Percentiles rank a stretch among this genome's conserved stretches.
Evolutionary conservation across 1,140 invertebrate species (phyloP).

Genomic region (Chrysomallon squamiferum): DNA sequence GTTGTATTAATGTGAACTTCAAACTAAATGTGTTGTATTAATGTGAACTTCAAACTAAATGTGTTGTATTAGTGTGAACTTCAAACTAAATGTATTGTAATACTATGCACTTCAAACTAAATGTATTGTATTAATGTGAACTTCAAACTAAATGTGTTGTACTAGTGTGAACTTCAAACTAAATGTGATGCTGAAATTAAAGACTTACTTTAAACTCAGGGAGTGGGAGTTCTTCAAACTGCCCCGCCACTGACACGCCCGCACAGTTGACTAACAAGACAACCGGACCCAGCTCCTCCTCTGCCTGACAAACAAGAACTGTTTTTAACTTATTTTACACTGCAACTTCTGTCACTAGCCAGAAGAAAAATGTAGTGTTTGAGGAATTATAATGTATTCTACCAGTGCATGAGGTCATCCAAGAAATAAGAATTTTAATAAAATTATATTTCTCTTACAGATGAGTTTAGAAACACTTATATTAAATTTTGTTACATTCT

Average conservation of each 20-base stretch:
- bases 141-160: too few species aligned
- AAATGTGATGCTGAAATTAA: too few species aligned
- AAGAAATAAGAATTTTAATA: neutral
- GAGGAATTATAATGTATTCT: neutral
- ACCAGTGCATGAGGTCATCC: neutral
- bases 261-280: constrained; percentile 93
- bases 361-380: neutral
- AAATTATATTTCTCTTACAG: neutral
- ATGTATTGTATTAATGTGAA: too few species aligned
- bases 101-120: too few species aligned
- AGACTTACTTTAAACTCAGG: constrained; percentile 72
- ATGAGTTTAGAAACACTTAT: neutral
- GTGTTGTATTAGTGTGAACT: too few species aligned
- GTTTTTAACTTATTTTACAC: neutral
- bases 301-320: constrained; percentile 61
- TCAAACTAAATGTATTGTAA: too few species aligned
- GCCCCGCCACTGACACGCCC: constrained; percentile 72
- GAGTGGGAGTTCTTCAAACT: constrained; percentile 81
- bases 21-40: too few species aligned
- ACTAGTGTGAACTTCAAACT: too few species aligned
- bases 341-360: neutral
- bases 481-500: neutral
- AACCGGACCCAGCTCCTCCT: constrained; percentile 76
- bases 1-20: too few species aligned
- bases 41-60: too few species aligned